Conservation (phyloP, 2,113 vertebrate species). For the Psittacara wagleri region DNA sequence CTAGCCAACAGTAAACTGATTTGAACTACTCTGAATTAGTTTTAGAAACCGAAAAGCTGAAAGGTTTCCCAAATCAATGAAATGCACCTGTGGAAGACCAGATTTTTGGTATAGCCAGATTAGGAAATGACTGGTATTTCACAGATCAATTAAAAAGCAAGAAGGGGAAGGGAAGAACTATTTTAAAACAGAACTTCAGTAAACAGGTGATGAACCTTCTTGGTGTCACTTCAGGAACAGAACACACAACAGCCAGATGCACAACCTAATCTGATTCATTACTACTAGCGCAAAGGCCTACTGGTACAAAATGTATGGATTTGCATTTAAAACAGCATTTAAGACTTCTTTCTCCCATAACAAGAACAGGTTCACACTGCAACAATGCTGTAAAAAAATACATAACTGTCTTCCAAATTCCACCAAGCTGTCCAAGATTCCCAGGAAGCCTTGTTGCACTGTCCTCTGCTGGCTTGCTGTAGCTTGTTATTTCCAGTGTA, state of each 20-base stretch:
- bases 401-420: conserved; percentile 58
- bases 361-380: conserved; percentile 45
- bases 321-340: conserved; percentile 50
- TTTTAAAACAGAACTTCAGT: neutral
- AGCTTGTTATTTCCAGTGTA: conserved; percentile 66
- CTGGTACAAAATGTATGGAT: conserved; percentile 53
- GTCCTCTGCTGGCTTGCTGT: conserved; percentile 65
- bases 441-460: conserved; percentile 63
- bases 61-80: neutral
- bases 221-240: conserved; percentile 4
- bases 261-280: conserved; percentile 27
- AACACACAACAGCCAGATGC: neutral
- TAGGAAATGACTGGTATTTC: neutral
- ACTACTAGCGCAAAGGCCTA: conserved; percentile 21
- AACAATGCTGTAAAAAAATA: conserved; percentile 51
- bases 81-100: neutral
- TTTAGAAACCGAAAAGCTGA: neutral
- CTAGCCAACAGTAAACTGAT: neutral
- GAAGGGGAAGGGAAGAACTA: neutral
- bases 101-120: neutral
- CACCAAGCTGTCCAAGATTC: conserved; percentile 64
- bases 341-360: conserved; percentile 43
- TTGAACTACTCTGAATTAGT: accelerated
- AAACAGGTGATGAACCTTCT: neutral
- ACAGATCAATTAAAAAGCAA: neutral